A percentile compares a stretch with the other conserved stretches of the same genome.
These are phyloP conservation scores for Oophaga sylvatica DNA, from an alignment of 2,797 vertebrate species.

Conservation along the genomic window DNA sequence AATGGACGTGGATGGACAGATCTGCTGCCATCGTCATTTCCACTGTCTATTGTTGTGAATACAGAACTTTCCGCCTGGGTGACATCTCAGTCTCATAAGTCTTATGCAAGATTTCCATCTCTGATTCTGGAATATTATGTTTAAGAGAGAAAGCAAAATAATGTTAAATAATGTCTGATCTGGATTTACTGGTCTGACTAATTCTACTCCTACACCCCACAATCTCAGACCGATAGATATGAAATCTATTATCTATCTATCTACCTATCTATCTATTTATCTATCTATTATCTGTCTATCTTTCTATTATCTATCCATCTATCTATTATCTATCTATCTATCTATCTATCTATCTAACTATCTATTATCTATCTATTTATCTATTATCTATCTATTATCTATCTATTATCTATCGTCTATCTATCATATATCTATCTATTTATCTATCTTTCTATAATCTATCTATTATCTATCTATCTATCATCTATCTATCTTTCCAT, in stretches of 20 bases:
- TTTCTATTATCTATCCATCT: background rate
- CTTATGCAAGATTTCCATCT: background rate
- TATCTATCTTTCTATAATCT: constrained; percentile 21
- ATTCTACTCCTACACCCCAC: too few species aligned
- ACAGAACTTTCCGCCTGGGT: constrained; percentile 2
- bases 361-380: constrained; percentile 11
- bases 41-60: background rate
- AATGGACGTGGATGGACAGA: background rate
- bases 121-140: background rate
- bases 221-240: too few species aligned
- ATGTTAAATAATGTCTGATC: too few species aligned
- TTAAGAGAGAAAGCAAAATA: too few species aligned
- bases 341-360: constrained; percentile 15
- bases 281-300: too few species aligned
- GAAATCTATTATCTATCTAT: too few species aligned
- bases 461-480: constrained; percentile 14
- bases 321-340: background rate
- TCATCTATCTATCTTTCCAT: too few species aligned
- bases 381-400: background rate
- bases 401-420: background rate
- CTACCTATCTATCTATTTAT: too few species aligned
- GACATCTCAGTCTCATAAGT: background rate
- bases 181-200: too few species aligned
- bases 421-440: constrained; percentile 14
- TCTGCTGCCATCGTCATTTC: background rate